Evolutionary conservation across 2,113 vertebrate species (phyloP).

Genomic region (Passer montanus): DNA sequence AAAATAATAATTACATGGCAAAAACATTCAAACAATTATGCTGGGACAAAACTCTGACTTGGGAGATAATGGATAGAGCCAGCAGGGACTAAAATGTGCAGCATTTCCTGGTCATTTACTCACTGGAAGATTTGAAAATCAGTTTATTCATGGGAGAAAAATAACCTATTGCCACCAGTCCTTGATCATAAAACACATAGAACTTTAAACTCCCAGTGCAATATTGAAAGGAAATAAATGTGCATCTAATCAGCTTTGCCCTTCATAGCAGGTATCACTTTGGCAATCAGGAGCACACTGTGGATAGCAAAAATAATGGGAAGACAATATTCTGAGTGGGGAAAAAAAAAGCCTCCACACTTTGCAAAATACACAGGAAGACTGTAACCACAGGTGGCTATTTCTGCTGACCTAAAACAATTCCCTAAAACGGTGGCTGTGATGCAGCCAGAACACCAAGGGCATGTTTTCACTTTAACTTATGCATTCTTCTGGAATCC

Average conservation of each 20-base stretch:
- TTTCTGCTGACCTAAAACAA: slow-evolving; percentile 64
- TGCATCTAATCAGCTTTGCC: slow-evolving; percentile 37
- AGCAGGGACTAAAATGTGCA: slow-evolving; percentile 33
- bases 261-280: slow-evolving; percentile 54
- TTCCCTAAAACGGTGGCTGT: slow-evolving; percentile 30
- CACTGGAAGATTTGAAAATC: slow-evolving; percentile 44
- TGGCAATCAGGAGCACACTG: slow-evolving; percentile 47
- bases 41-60: not conserved
- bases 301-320: slow-evolving; percentile 27
- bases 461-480: slow-evolving; percentile 51
- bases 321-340: slow-evolving; percentile 11
- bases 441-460: slow-evolving; percentile 18
- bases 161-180: slow-evolving; percentile 33
- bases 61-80: slow-evolving; percentile 25
- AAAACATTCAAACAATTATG: slow-evolving; percentile 20
- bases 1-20: slow-evolving; percentile 16
- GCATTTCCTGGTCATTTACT: slow-evolving; percentile 56
- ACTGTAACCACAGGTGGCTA: slow-evolving; percentile 53
- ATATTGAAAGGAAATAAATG: slow-evolving; percentile 21
- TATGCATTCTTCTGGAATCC: slow-evolving; percentile 43
- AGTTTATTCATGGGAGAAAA: slow-evolving; percentile 57
- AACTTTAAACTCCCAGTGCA: slow-evolving; percentile 26
- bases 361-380: slow-evolving; percentile 18
- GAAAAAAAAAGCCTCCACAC: not conserved
- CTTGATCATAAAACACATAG: slow-evolving; percentile 7